phyloP scores from a whole-genome alignment of 2,888 invertebrate genomes.

The Leptarthrus brevirostris region DNA sequence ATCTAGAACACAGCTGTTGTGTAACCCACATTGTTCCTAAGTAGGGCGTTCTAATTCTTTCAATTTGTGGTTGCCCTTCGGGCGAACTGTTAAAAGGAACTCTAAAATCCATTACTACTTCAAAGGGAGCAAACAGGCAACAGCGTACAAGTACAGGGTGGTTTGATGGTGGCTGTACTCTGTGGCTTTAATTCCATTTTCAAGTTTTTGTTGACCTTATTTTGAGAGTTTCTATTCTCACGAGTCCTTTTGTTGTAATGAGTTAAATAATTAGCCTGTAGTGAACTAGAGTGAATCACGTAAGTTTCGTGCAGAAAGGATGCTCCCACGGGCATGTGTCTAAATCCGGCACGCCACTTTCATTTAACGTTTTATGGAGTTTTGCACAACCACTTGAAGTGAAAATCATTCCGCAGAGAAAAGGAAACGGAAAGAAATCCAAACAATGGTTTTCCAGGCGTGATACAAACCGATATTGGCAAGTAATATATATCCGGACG shows the following conservation, averaged over 20 bases:
- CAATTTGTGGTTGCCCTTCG: conserved; percentile 19
- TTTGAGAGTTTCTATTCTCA: conserved; percentile 14
- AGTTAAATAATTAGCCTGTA: conserved; percentile 24
- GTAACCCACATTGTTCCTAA: conserved; percentile 24
- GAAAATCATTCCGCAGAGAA: neutral
- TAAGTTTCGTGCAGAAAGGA: too few species aligned
- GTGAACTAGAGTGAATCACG: too few species aligned
- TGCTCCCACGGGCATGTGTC: too few species aligned
- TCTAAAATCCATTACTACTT: conserved; percentile 26
- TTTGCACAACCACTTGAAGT: neutral
- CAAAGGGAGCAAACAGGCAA: neutral
- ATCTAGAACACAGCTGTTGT: conserved; percentile 11
- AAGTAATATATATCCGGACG: neutral
- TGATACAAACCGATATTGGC: neutral
- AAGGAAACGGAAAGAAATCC: neutral
- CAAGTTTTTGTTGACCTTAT: conserved; percentile 28
- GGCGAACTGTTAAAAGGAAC: conserved; percentile 27
- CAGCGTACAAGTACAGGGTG: too few species aligned
- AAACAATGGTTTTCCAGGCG: conserved; percentile 4
- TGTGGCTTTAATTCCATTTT: conserved; percentile 29
- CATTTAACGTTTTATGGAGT: neutral
- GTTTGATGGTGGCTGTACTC: too few species aligned
- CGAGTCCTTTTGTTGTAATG: conserved; percentile 28
- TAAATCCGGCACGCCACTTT: too few species aligned
- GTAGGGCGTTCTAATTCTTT: conserved; percentile 18